phyloP scores from a whole-genome alignment of 2,797 vertebrate species.

The Mormyrops attenuatus region DNA sequence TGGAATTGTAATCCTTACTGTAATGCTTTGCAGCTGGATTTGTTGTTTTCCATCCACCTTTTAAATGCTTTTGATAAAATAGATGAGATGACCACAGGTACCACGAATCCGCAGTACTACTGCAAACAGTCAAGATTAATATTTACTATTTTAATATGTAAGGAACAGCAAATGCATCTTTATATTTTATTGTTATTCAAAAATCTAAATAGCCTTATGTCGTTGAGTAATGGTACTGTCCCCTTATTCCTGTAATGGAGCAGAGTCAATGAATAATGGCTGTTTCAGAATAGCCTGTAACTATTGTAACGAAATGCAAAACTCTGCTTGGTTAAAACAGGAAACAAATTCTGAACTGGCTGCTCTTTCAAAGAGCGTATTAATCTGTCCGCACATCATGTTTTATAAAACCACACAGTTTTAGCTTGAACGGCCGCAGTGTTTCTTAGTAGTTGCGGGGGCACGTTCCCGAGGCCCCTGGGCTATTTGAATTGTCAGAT shows the following conservation, averaged over 20 bases:
- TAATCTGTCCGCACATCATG: background rate
- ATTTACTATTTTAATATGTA: background rate
- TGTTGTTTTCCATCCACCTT: background rate
- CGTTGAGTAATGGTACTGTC: background rate
- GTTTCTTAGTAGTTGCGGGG: background rate
- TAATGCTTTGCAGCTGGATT: background rate
- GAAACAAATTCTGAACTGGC: constrained; percentile 1
- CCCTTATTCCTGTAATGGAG: background rate
- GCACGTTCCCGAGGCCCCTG: background rate
- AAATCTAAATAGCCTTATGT: background rate
- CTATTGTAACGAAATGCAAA: background rate
- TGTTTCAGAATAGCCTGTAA: background rate
- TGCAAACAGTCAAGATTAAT: background rate
- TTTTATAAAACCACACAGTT: background rate
- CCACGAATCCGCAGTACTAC: background rate
- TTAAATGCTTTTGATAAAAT: background rate
- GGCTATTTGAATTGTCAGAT: background rate
- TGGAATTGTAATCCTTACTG: background rate
- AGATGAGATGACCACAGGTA: background rate
- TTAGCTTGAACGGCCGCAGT: background rate
- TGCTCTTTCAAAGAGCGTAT: background rate
- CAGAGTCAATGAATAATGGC: background rate
- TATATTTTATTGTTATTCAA: background rate
- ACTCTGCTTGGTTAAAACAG: background rate
- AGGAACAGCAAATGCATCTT: background rate